These are phyloP conservation scores for Gephyroberyx darwinii DNA, from an alignment of 2,797 vertebrate genomes.

Conservation along the genomic window DNA sequence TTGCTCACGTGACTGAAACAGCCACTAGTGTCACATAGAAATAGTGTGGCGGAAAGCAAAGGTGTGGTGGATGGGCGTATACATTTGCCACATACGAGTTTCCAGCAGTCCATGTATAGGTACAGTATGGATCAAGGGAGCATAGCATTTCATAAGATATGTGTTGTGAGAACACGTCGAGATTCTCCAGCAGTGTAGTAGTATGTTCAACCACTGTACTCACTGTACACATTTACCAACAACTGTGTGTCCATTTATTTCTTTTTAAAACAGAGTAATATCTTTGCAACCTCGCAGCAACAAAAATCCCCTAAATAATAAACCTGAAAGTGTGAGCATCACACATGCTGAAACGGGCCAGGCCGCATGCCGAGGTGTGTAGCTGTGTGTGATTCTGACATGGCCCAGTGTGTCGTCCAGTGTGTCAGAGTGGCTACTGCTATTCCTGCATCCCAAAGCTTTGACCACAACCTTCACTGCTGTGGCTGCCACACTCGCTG, in stretches of 20 bases:
- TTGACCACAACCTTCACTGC: conserved; percentile 66
- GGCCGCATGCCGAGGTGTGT: conserved; percentile 62
- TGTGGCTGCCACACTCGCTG: conserved; percentile 68
- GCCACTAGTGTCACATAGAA: no score
- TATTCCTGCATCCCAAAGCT: conserved; percentile 68
- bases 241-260: conserved; percentile 7
- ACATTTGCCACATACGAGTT: no score
- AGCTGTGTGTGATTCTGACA: conserved; percentile 69
- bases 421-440: conserved; percentile 67
- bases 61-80: no score
- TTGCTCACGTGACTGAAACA: no score
- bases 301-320: conserved; percentile 13
- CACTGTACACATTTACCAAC: conserved; percentile 31
- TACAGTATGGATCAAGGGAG: no score
- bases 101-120: no score
- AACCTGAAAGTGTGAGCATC: conserved; percentile 35
- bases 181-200: conserved; percentile 14
- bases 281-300: conserved; percentile 17
- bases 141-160: no score
- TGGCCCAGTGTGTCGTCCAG: conserved; percentile 69
- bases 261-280: conserved; percentile 3
- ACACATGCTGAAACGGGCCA: conserved; percentile 58
- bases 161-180: no score
- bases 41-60: no score
- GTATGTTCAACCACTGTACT: not conserved